phyloP scores from a whole-genome alignment of 2,113 vertebrate genomes.

The Peromyscus maniculatus region DNA sequence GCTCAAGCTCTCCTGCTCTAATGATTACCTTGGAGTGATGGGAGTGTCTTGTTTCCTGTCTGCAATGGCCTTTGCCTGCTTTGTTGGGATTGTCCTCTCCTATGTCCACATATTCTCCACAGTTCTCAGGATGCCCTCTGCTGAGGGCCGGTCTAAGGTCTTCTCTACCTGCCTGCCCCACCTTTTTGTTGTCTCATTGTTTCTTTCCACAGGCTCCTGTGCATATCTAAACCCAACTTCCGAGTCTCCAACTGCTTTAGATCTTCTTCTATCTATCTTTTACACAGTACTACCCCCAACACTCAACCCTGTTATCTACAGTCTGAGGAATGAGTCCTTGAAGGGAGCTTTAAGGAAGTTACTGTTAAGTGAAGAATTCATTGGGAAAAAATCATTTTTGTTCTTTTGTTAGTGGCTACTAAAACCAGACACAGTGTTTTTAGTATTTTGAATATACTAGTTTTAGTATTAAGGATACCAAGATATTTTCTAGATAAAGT shows the following conservation, averaged over 20 bases:
- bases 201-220: slow-evolving; percentile 63
- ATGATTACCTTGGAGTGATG: background rate
- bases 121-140: slow-evolving; percentile 17
- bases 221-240: slow-evolving; percentile 71
- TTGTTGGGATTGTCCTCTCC: background rate
- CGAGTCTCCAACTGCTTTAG: slow-evolving; percentile 49
- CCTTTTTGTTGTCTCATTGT: slow-evolving; percentile 71
- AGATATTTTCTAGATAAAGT: background rate
- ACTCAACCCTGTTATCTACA: slow-evolving; percentile 55
- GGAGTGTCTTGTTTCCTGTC: background rate
- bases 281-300: slow-evolving; percentile 48
- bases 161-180: slow-evolving; percentile 51
- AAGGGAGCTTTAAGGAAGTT: background rate
- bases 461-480: background rate
- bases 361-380: background rate
- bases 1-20: background rate
- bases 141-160: background rate
- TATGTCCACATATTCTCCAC: background rate
- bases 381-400: background rate
- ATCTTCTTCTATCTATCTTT: slow-evolving; percentile 55
- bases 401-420: background rate
- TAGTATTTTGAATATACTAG: background rate
- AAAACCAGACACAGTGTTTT: background rate
- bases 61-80: background rate
- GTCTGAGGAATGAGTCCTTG: slow-evolving; percentile 28